Evolutionary conservation across 2,888 invertebrate genomes (phyloP).

Genomic region (Agriotes lineatus): DNA sequence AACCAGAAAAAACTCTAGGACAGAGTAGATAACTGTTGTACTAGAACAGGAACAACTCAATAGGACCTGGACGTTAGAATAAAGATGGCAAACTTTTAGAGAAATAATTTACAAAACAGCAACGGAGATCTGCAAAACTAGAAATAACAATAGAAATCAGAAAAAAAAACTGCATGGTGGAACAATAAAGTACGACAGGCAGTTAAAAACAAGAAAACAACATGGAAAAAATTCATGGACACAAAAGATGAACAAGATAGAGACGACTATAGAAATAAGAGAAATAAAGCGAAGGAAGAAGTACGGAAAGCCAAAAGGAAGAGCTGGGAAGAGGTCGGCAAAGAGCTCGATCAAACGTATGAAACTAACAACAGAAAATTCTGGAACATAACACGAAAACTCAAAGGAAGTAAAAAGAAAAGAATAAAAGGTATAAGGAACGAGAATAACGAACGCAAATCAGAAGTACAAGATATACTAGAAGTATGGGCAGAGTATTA

Average conservation of each 20-base stretch:
- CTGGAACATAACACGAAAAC: neutral
- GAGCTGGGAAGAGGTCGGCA: neutral
- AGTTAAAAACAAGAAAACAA: neutral
- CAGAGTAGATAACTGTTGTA: too few relatives aligned
- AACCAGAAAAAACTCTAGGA: too few relatives aligned
- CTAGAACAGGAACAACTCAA: too few relatives aligned
- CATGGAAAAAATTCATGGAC: neutral
- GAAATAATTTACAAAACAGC: too few relatives aligned
- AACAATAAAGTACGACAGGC: neutral
- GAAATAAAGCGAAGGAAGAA: neutral
- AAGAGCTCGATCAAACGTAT: conserved; percentile 1
- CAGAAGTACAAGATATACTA: conserved; percentile 5
- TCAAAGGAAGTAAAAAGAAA: neutral
- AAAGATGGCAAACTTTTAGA: too few relatives aligned
- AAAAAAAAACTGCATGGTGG: neutral
- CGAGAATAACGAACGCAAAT: neutral
- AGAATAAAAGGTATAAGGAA: neutral
- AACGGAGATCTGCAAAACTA: too few relatives aligned
- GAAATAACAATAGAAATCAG: neutral
- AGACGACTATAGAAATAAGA: neutral
- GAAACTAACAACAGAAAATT: neutral
- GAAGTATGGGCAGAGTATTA: neutral
- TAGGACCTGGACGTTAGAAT: too few relatives aligned
- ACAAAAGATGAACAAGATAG: neutral
- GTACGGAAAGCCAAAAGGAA: neutral